Conservation (phyloP, 1,140 invertebrate species). For the Heliothis subflexa region DNA sequence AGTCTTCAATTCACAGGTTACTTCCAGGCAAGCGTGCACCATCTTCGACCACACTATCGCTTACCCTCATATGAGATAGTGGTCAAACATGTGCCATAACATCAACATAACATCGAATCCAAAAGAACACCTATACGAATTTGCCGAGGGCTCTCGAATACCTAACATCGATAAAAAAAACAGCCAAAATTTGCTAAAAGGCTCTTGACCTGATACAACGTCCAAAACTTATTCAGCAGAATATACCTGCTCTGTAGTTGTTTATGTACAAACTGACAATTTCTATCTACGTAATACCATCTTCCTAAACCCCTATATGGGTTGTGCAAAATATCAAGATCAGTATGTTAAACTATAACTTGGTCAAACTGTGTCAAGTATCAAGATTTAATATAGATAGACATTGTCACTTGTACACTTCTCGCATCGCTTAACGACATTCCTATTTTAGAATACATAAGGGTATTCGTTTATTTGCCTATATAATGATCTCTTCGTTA, state of each 20-base stretch:
- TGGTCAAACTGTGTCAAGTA: not conserved
- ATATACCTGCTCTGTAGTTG: slow-evolving; percentile 25
- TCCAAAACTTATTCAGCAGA: not conserved
- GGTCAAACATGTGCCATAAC: too few species aligned
- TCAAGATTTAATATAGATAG: not conserved
- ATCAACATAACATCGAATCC: too few species aligned
- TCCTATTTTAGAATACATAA: slow-evolving; percentile 38
- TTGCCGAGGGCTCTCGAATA: too few species aligned
- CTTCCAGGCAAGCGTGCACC: too few species aligned
- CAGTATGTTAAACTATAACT: not conserved
- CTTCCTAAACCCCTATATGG: not conserved
- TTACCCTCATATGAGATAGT: too few species aligned
- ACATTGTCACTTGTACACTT: not conserved
- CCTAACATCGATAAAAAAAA: too few species aligned
- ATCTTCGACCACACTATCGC: too few species aligned
- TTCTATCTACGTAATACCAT: not conserved
- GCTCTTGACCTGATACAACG: not conserved
- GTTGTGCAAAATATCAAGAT: not conserved
- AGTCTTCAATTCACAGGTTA: too few species aligned
- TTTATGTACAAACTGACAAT: slow-evolving; percentile 6
- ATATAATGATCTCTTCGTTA: not conserved
- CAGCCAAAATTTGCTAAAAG: not conserved
- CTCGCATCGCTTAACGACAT: slow-evolving; percentile 24
- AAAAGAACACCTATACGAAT: too few species aligned
- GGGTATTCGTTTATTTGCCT: slow-evolving; percentile 16